Percentiles rank a stretch among this genome's conserved stretches.
These are phyloP conservation scores for Rhynchophorus ferrugineus DNA, from an alignment of 1,140 invertebrate genomes.

Conservation along the genomic window DNA sequence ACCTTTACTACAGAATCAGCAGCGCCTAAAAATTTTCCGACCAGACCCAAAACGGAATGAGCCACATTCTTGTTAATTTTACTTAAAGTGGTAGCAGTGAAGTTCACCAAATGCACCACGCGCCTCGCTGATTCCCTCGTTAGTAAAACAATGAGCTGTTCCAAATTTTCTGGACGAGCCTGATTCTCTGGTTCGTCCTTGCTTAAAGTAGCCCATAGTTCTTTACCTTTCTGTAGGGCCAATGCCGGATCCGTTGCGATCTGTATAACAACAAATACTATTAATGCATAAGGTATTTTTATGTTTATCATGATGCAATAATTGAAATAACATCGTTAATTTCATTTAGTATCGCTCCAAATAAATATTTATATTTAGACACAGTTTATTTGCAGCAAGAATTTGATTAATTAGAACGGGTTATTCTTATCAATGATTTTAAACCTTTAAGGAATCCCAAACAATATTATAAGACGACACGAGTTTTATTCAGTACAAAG, in stretches of 20 bases:
- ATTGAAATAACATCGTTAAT: too few species aligned
- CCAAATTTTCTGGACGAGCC: constrained; percentile 63
- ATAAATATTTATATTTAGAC: too few species aligned
- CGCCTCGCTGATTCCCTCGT: constrained; percentile 64
- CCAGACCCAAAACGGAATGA: constrained; percentile 16
- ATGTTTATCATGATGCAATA: too few species aligned
- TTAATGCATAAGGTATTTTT: too few species aligned
- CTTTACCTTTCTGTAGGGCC: constrained; percentile 63
- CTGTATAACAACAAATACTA: constrained; percentile 40
- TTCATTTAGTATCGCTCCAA: too few species aligned
- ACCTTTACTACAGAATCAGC: constrained; percentile 33
- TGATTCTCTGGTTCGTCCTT: constrained; percentile 75
- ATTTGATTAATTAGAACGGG: neutral
- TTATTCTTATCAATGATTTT: too few species aligned
- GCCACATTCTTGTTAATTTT: constrained; percentile 46
- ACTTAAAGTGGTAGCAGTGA: constrained; percentile 46
- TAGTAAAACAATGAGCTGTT: constrained; percentile 65
- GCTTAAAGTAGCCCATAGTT: constrained; percentile 61
- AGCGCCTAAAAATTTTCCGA: constrained; percentile 24
- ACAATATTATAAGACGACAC: too few species aligned
- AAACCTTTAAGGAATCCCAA: too few species aligned
- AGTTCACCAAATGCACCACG: constrained; percentile 69
- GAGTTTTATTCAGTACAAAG: too few species aligned
- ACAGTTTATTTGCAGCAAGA: neutral
- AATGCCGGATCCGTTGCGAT: constrained; percentile 66